A percentile compares a stretch with the other conserved stretches of the same genome.
phyloP scores from a whole-genome alignment of 2,113 vertebrate species.

The Alethe castanea region DNA sequence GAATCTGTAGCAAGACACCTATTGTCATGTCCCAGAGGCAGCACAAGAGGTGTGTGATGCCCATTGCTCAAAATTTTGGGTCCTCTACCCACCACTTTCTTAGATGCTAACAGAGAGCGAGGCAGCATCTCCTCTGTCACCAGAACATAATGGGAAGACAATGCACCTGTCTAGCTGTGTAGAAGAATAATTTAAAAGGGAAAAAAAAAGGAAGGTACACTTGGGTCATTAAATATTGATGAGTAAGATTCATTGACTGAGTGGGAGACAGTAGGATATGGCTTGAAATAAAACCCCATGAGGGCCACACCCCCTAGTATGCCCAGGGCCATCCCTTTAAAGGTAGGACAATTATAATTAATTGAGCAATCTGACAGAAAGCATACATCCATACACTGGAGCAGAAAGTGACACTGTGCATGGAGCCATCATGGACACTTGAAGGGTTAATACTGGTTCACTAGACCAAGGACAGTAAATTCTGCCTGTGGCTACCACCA shows the following conservation, averaged over 20 bases:
- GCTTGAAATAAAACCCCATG: constrained; percentile 69
- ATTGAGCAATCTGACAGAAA: constrained; percentile 71
- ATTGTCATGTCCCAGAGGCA: neutral
- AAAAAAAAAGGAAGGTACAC: neutral
- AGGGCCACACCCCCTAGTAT: constrained; percentile 59
- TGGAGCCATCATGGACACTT: constrained; percentile 48
- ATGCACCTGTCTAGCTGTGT: constrained; percentile 11
- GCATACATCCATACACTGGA: constrained; percentile 20
- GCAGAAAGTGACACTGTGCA: constrained; percentile 39
- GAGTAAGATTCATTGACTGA: constrained; percentile 60
- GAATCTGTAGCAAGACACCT: neutral
- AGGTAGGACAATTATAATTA: constrained; percentile 72
- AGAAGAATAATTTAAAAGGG: neutral
- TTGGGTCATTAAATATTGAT: constrained; percentile 71
- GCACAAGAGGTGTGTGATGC: neutral
- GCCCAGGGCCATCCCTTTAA: constrained; percentile 64
- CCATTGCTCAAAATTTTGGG: constrained; percentile 2
- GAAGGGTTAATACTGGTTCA: constrained; percentile 65
- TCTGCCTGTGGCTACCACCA: constrained; percentile 63
- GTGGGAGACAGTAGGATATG: constrained; percentile 48
- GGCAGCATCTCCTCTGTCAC: neutral
- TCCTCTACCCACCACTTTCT: neutral
- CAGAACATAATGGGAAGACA: neutral
- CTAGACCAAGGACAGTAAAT: constrained; percentile 67
- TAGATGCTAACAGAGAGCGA: neutral